Conservation (phyloP, 2,113 vertebrate species). For the Amblyornis subalaris region DNA sequence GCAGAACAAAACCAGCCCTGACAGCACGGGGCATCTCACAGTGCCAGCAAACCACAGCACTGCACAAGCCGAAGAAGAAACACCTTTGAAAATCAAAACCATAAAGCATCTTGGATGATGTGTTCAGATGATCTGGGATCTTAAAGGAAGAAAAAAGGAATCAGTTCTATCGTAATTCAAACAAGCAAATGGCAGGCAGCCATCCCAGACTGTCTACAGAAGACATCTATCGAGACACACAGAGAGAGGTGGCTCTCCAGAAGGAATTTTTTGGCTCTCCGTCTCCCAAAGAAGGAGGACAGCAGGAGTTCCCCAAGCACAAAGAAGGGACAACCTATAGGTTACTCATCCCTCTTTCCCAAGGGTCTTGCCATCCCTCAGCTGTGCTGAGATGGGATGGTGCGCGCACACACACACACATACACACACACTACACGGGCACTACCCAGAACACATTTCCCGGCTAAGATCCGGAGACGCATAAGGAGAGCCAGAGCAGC, state of each 20-base stretch:
- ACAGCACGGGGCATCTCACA: background rate
- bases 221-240: background rate
- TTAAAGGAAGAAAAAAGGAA: background rate
- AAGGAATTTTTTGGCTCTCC: background rate
- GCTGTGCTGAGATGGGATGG: too few relatives aligned
- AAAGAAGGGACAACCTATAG: background rate
- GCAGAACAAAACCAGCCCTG: constrained; percentile 20
- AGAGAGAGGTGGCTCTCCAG: background rate
- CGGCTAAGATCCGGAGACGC: background rate
- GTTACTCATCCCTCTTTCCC: background rate
- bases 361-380: background rate
- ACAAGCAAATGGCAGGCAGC: background rate
- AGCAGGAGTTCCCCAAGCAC: background rate
- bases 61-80: background rate
- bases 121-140: background rate
- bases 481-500: background rate
- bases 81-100: background rate
- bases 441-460: background rate
- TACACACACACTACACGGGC: fast-evolving
- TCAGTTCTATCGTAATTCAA: background rate
- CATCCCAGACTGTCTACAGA: background rate
- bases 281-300: background rate
- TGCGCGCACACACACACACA: background rate
- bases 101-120: background rate
- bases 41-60: background rate